A percentile compares a stretch with the other conserved stretches of the same genome.
Evolutionary conservation across 1,140 invertebrate genomes (phyloP).

Genomic region (Anastrepha obliqua): DNA sequence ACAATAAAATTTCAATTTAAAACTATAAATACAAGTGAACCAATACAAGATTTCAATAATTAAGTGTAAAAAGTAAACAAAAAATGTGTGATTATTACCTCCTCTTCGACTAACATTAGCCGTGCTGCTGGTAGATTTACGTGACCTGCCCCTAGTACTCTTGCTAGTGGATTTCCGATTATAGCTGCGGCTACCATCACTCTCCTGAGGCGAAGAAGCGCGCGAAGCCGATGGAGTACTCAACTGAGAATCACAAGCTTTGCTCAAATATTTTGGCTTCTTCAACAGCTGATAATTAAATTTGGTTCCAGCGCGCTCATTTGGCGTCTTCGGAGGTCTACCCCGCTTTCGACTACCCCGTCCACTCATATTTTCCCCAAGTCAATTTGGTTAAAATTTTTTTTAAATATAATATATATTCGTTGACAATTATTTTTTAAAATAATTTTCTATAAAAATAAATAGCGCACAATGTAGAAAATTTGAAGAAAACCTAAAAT

Average conservation of each 20-base stretch:
- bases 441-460: constrained; percentile 52
- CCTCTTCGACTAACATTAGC: constrained; percentile 38
- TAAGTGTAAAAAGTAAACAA: constrained; percentile 30
- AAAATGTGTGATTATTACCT: constrained; percentile 36
- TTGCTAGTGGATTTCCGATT: constrained; percentile 73
- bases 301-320: constrained; percentile 87
- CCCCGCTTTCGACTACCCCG: constrained; percentile 88
- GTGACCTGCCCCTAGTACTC: constrained; percentile 75
- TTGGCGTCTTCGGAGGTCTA: constrained; percentile 90
- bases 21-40: background rate
- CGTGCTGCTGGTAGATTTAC: constrained; percentile 71
- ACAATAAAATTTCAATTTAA: too few relatives aligned
- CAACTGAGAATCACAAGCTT: constrained; percentile 79
- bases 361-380: constrained; percentile 74
- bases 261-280: constrained; percentile 91
- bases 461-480: constrained; percentile 1
- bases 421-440: background rate
- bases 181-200: constrained; percentile 80
- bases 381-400: constrained; percentile 7
- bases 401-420: constrained; percentile 8
- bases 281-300: constrained; percentile 91
- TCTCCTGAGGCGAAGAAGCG: constrained; percentile 82
- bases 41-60: too few relatives aligned
- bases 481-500: background rate
- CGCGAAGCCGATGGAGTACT: constrained; percentile 86